These are phyloP conservation scores for Zootermopsis nevadensis DNA, from an alignment of 2,888 invertebrate genomes.

Conservation along the genomic window DNA sequence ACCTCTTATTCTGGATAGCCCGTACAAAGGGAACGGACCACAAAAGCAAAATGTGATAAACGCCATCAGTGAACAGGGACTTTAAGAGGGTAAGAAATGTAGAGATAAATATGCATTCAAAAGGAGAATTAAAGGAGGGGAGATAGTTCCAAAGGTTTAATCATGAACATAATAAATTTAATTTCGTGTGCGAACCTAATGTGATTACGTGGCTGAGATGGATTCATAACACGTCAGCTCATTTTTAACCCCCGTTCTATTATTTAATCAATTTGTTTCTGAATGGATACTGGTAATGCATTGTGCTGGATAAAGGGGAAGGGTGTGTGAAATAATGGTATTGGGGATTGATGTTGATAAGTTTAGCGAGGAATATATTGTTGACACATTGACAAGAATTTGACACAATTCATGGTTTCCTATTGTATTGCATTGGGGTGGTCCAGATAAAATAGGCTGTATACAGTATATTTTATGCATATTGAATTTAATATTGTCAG, in stretches of 20 bases:
- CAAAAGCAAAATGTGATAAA: conserved; percentile 14
- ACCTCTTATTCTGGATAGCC: not conserved
- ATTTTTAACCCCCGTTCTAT: conserved; percentile 1
- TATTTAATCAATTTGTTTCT: conserved; percentile 34
- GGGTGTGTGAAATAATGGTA: not conserved
- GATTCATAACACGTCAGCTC: not conserved
- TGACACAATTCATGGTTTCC: conserved; percentile 8
- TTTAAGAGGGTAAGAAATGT: not conserved
- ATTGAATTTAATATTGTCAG: not conserved
- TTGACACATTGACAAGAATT: conserved; percentile 20
- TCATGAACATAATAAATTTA: conserved; percentile 48
- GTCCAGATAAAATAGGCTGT: not conserved
- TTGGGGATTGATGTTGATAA: not conserved
- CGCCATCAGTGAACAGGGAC: not conserved
- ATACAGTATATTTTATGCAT: not conserved
- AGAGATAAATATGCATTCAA: not conserved
- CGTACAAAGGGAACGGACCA: not conserved
- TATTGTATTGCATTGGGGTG: not conserved
- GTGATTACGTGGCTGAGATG: conserved; percentile 19
- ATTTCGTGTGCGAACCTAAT: conserved; percentile 42
- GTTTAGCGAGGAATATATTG: conserved; percentile 13
- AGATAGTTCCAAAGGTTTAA: conserved; percentile 28
- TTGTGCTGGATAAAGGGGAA: not conserved
- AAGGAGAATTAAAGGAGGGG: not conserved
- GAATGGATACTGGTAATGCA: conserved; percentile 6